These are phyloP conservation scores for Drosophila nikananu DNA, from an alignment of 1,140 invertebrate species.

Conservation along the genomic window DNA sequence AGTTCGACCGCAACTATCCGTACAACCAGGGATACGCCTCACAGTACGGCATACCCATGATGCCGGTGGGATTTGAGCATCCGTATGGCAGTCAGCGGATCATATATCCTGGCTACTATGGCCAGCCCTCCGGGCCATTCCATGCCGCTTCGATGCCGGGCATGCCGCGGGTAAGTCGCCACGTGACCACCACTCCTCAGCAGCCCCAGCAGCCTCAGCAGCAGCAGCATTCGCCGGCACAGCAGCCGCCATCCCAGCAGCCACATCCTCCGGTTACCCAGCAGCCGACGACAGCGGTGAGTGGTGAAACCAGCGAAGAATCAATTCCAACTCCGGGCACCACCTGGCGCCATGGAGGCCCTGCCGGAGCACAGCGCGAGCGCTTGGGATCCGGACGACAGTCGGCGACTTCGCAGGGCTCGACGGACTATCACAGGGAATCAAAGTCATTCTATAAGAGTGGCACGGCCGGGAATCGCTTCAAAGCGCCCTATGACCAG, in stretches of 20 bases:
- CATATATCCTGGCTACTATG: constrained; percentile 63
- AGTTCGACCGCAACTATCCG: constrained; percentile 74
- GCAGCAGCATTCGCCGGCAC: background rate
- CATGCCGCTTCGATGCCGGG: constrained; percentile 11
- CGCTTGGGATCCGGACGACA: constrained; percentile 31
- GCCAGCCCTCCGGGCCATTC: constrained; percentile 33
- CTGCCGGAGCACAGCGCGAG: constrained; percentile 22
- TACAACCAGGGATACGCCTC: constrained; percentile 65
- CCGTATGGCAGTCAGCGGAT: constrained; percentile 55
- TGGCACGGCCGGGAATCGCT: constrained; percentile 12
- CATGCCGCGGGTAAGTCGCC: constrained; percentile 37
- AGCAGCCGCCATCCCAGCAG: background rate
- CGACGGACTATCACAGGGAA: constrained; percentile 39
- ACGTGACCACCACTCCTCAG: constrained; percentile 10
- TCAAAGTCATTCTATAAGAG: constrained; percentile 67
- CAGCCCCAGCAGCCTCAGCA: constrained; percentile 7
- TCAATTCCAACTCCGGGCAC: background rate
- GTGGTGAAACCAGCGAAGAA: constrained; percentile 23
- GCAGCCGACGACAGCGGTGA: background rate
- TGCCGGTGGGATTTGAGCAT: constrained; percentile 66
- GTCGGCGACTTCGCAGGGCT: constrained; percentile 1
- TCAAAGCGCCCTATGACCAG: constrained; percentile 38
- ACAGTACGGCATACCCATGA: constrained; percentile 61
- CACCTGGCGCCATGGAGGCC: constrained; percentile 26
- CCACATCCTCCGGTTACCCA: constrained; percentile 22